phyloP scores from a whole-genome alignment of 2,113 vertebrate species.

The Raja brachyura region DNA sequence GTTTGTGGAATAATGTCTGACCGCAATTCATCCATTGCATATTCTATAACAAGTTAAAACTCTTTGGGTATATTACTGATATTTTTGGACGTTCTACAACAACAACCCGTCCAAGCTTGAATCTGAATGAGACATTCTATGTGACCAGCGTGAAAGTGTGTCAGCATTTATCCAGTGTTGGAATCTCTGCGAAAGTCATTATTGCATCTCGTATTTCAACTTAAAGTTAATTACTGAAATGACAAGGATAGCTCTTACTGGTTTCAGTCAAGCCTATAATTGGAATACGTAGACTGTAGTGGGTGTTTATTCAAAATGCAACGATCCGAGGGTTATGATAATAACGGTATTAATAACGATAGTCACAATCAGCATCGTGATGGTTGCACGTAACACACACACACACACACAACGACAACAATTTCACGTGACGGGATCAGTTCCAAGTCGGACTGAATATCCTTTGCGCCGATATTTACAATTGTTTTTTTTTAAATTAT shows the following conservation, averaged over 20 bases:
- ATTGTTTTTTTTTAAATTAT: conserved; percentile 9
- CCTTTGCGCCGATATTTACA: conserved; percentile 44
- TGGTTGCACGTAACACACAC: not conserved
- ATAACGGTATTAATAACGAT: not conserved
- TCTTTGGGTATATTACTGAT: not conserved
- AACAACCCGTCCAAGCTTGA: not conserved
- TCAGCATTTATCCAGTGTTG: conserved; percentile 6
- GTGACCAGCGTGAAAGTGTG: not conserved
- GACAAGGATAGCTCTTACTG: not conserved
- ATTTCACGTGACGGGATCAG: not conserved
- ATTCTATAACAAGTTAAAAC: not conserved
- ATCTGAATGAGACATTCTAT: not conserved
- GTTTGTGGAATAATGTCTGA: not conserved
- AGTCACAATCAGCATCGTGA: not conserved
- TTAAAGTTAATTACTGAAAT: conserved; percentile 35
- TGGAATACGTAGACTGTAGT: conserved; percentile 3
- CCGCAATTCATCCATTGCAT: not conserved
- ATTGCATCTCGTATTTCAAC: conserved; percentile 30
- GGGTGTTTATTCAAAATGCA: not conserved
- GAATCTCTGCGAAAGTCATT: conserved; percentile 29
- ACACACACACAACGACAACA: not conserved
- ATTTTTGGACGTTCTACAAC: not conserved
- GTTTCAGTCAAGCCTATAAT: conserved; percentile 13
- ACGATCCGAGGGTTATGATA: not conserved
- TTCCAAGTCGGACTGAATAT: not conserved